Percentiles rank a stretch among this genome's conserved stretches.
Evolutionary conservation across 1,140 invertebrate genomes (phyloP).

Genomic region (Lordiphosa mommai): DNA sequence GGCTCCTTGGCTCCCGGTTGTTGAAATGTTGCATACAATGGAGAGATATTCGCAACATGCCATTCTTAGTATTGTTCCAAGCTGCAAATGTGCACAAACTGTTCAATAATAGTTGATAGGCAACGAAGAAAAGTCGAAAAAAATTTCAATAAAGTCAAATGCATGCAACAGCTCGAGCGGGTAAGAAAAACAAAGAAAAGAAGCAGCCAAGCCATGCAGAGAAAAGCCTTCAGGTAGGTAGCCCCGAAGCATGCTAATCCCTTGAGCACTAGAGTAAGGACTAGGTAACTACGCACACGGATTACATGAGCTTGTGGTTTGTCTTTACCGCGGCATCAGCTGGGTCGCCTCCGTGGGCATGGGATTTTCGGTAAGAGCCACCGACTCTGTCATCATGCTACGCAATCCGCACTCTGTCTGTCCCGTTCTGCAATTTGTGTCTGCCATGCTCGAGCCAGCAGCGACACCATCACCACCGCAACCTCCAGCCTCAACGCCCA

Average conservation of each 20-base stretch:
- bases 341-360: conserved; percentile 66
- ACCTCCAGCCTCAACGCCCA: conserved; percentile 18
- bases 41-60: conserved; percentile 16
- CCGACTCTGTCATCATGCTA: conserved; percentile 65
- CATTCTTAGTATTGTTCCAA: conserved; percentile 60
- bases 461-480: conserved; percentile 48
- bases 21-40: conserved; percentile 21
- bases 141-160: too few species aligned
- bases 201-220: conserved; percentile 7
- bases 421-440: conserved; percentile 46
- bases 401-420: conserved; percentile 47
- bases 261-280: conserved; percentile 2
- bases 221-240: neutral
- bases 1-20: conserved; percentile 21
- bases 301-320: neutral
- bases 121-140: conserved; percentile 10
- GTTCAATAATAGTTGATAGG: conserved; percentile 30
- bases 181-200: conserved; percentile 22
- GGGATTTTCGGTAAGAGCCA: conserved; percentile 72
- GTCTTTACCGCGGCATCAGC: conserved; percentile 72
- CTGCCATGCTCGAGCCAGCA: conserved; percentile 38
- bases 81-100: conserved; percentile 57
- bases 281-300: neutral
- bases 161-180: conserved; percentile 1
- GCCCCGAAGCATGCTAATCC: conserved; percentile 55